Evolutionary conservation across 64 coral and sea anemone species (phyloP), one percentile per base, ranked within the genome.

Genomic region (Stichodactyla mertensii): DNA sequence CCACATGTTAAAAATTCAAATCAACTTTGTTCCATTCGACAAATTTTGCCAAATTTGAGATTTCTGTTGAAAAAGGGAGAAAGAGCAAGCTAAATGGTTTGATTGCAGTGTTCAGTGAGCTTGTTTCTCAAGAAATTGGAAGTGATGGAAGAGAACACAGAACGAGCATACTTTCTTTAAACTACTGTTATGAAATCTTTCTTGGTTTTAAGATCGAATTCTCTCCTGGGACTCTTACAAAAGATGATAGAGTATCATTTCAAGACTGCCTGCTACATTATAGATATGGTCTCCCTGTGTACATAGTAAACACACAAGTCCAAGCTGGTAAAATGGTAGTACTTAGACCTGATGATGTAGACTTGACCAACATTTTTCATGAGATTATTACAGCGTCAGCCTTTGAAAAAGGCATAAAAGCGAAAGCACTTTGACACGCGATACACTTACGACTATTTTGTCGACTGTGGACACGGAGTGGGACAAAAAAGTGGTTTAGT

Each of bases 401-500:
- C 15, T 23, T 10, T 56, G 57, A 85, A 85, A 36, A 28, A 57
- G 83, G 24, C 57, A 57, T 36, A 57, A 19, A 57, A 19, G 20
- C 54, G 54, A 85, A 16, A 16, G 54, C 15, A 59, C 6, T 58
- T 61, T 59, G 55, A 36, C 19, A 58, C 55, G 53, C 5, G 83
- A 85, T 52, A 57, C 55, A 85, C 14, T 85, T 58, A 58, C 2
- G 5, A 61, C 53, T 58, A 56, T 83, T 83, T 83, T 83, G 53
- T 1, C 27, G 53, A 83, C 28, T 55, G 53, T 85, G 83, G 83
- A 85, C 18, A 85, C 83, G 5, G 83, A 87, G 20, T 87, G 70
- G 45, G 67, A 87, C 24, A 87, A 10, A 52, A 74, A 55, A 53
- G 61, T 71, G 11, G 86, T 51, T 19, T 77, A 18, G 5, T 19